Evolutionary conservation across 2,888 invertebrate genomes (phyloP), one percentile per base, ranked within the genome.

Genomic region (Acanthosoma haemorrhoidale): DNA sequence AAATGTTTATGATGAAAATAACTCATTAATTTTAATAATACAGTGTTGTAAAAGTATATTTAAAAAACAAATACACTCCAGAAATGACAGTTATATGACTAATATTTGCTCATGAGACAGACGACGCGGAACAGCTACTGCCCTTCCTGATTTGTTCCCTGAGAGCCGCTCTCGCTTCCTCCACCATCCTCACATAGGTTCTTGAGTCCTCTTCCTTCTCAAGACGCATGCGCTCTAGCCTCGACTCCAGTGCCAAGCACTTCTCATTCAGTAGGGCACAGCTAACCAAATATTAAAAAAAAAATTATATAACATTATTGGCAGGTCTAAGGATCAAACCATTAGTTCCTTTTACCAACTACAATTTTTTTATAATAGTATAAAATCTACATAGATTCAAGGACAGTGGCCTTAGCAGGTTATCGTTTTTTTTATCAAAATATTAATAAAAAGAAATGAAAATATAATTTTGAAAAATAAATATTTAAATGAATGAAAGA

Each of bases 221-320:
- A 73, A 84, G 84, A 75, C 85, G 85, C 34, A 87, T 82, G 77
- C 87, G 85, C 76, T 84, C 84, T 39, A 88, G 77, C 77, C 86
- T 83, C 43, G 86, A 84, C 77, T 86, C 84, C 77, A 88, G 79
- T 16, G 86, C 85, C 77, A 86, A 85, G 43, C 87, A 81, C 75
- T 86, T 86, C 78, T 89, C 88, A 76, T 88, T 85, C 0, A 87
- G 83, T 68, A 89, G 78, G 77, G 87, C 86, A 68, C 88, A 59
- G 43, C 75, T 75, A 34, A 29, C 58, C 16, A 29, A n/a, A 9
- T 9, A 25, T 25, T 13, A 25, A 2, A 25, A n/a, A 4, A n/a
- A n/a, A 21, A 2, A 13, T 25, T 32, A 4, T 25, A 25, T 51
- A 25, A 2, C 5, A n/a, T 51, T 21, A 21, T 2, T 3, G 1